These are phyloP conservation scores for Anolis carolinensis DNA, from an alignment of 2,113 vertebrate species.

Conservation along the genomic window DNA sequence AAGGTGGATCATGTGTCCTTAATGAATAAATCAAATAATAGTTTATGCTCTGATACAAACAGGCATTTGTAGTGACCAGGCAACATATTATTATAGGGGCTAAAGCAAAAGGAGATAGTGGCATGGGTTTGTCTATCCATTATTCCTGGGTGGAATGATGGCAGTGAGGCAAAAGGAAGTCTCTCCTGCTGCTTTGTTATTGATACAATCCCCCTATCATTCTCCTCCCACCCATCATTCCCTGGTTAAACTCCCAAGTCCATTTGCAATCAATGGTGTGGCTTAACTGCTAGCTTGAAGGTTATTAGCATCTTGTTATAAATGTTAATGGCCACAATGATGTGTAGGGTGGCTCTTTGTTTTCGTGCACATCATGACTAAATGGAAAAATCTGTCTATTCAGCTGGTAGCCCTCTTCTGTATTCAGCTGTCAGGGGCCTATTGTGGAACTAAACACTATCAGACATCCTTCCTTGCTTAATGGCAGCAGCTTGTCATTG, in stretches of 20 bases:
- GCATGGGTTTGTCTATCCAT: neutral
- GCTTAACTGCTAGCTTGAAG: conserved; percentile 59
- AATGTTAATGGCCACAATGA: conserved; percentile 49
- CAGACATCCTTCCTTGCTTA: conserved; percentile 39
- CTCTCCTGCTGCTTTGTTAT: conserved; percentile 25
- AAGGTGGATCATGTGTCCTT: neutral
- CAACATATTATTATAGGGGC: neutral
- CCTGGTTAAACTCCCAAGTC: conserved; percentile 50
- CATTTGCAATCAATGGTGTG: conserved; percentile 60
- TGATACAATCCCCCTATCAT: conserved; percentile 16
- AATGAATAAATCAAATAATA: neutral
- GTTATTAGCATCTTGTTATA: conserved; percentile 63
- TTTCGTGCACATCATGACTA: conserved; percentile 51
- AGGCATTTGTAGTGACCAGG: neutral
- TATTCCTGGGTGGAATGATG: conserved; percentile 37
- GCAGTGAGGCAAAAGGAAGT: conserved; percentile 11
- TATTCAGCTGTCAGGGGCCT: conserved; percentile 51
- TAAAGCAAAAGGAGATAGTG: neutral
- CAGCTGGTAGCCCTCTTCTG: conserved; percentile 40
- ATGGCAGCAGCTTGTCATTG: conserved; percentile 33
- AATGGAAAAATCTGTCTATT: conserved; percentile 51
- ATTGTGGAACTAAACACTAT: conserved; percentile 42
- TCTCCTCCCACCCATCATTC: neutral
- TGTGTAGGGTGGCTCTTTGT: conserved; percentile 49
- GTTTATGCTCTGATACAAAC: neutral